phyloP scores from a whole-genome alignment of 2,113 vertebrate genomes.

The Labrus mixtus region DNA sequence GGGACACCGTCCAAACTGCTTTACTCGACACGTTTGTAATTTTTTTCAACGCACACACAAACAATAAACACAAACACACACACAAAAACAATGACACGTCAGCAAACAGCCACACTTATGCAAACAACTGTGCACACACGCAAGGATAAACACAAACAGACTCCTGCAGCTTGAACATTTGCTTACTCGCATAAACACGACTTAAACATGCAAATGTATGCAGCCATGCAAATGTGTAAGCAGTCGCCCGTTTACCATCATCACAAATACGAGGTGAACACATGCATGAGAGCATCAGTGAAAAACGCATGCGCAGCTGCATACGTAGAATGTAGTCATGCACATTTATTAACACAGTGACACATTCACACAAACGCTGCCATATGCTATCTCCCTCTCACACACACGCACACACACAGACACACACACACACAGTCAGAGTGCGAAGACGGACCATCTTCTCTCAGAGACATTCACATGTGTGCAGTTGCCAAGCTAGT shows the following conservation, averaged over 20 bases:
- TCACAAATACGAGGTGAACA: neutral
- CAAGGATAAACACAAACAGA: constrained; percentile 37
- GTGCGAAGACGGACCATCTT: constrained; percentile 41
- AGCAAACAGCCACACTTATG: constrained; percentile 20
- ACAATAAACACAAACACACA: no score
- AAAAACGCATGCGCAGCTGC: constrained; percentile 11
- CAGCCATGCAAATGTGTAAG: constrained; percentile 38
- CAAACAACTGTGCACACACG: constrained; percentile 33
- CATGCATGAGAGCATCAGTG: neutral
- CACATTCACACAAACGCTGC: constrained; percentile 43
- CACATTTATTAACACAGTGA: constrained; percentile 29
- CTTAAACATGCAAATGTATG: constrained; percentile 48
- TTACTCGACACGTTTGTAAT: no score
- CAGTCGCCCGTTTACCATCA: neutral
- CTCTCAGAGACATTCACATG: constrained; percentile 44
- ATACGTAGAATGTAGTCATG: neutral
- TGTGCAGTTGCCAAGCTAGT: constrained; percentile 69
- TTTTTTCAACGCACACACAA: no score
- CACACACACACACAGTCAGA: constrained; percentile 5
- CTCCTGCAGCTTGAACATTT: constrained; percentile 26
- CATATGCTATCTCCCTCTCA: constrained; percentile 54
- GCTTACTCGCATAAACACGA: constrained; percentile 31
- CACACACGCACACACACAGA: neutral
- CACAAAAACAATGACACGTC: neutral
- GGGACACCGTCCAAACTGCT: no score